Conservation (phyloP, 2,113 vertebrate species). For the Tangachromis dhanisi region DNA sequence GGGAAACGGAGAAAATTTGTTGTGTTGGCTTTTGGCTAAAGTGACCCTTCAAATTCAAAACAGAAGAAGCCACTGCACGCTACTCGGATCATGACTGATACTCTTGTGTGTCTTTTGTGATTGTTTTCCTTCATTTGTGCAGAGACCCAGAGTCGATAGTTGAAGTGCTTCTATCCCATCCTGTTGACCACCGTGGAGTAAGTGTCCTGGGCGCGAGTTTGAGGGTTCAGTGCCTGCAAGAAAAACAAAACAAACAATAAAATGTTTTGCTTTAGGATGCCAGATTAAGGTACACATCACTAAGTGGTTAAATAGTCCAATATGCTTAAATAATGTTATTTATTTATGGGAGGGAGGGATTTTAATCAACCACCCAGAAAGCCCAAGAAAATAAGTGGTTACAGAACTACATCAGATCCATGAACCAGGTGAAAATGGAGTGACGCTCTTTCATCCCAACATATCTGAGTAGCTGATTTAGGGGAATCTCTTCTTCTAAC, state of each 20-base stretch:
- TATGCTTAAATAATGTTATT: rapidly evolving
- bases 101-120: rapidly evolving
- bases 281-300: background rate
- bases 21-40: rapidly evolving
- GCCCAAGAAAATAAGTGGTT: rapidly evolving
- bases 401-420: background rate
- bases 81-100: background rate
- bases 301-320: rapidly evolving
- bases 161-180: slow-evolving; percentile 8
- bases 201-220: background rate
- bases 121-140: rapidly evolving
- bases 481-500: rapidly evolving
- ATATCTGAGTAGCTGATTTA: background rate
- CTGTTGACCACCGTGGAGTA: slow-evolving; percentile 35
- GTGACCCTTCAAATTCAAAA: background rate
- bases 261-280: background rate
- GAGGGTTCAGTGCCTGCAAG: background rate
- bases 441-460: rapidly evolving
- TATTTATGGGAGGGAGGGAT: background rate
- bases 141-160: rapidly evolving
- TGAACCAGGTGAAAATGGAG: background rate
- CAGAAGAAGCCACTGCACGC: background rate
- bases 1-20: background rate
- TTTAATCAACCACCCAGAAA: background rate
- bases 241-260: background rate